Evolutionary conservation across 30 jellyfish, hydroid and myxozoan species (phyloP), one percentile per base, ranked within the genome.

Genomic region (Hydractinia symbiolongicarpus): DNA sequence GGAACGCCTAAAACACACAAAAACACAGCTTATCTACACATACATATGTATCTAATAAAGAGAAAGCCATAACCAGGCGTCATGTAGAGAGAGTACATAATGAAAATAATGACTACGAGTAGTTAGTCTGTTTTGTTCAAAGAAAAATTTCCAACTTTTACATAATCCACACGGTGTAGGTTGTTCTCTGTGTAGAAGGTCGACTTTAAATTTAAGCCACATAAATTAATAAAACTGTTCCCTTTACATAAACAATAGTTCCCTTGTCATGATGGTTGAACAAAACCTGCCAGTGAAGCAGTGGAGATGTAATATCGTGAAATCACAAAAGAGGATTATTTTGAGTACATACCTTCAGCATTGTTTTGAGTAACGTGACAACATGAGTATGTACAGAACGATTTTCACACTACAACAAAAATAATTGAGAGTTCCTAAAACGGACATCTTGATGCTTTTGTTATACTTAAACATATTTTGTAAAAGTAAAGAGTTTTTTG

Each of bases 321-420:
- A 30, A 30, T 30, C 44, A 30, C 44, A 79, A 10, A 68, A 44
- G 79, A 72, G 50, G 64, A 49, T 17, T n/a, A 72, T 4, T n/a
- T 7, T 4, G 5, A 16, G 17, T 4, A 72, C 58, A 11, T 56
- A 89, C 96, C 87, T 89, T 88, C 60, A 84, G 54, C 73, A 83
- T 66, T 51, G 54, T 84, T 53, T 78, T 81, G 16, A 84, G 64
- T 4, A 86, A 68, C 8, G 75, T 83, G 15, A 58, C 67, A 67
- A 89, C 66, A 44, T 78, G 76, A 54, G 78, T 72, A 8, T 80
- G 72, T 10, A 89, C 20, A 9, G 67, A 76, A 17, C 67, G 13
- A 19, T 52, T 84, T 56, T 84, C 78, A 19, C 79, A 82, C 95
- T 89, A 73, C 40, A 66, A 58, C 17, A 14, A 30, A 61, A 7